phyloP scores from a whole-genome alignment of 2,797 vertebrate species.

The Pipistrellus pipistrellus region DNA sequence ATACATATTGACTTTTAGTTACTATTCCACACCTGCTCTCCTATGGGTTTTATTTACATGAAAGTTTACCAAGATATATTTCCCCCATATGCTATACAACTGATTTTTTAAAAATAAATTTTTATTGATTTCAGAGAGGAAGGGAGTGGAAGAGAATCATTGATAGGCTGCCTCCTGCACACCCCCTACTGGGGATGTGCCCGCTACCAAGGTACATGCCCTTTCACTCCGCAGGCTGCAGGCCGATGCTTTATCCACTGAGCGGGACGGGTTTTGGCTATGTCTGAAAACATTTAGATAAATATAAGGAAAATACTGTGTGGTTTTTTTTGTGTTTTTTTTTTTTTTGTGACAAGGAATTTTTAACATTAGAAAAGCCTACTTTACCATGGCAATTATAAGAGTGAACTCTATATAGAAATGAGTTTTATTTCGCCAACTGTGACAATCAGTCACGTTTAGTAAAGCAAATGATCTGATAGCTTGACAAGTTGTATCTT shows the following conservation, averaged over 20 bases:
- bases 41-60: neutral
- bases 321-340: too few species aligned
- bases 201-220: too few species aligned
- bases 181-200: too few species aligned
- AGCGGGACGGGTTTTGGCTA: too few species aligned
- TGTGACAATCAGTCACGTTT: conserved; percentile 14
- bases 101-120: neutral
- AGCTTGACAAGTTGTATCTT: neutral
- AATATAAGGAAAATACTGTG: neutral
- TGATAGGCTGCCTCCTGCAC: too few species aligned
- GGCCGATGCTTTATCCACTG: too few species aligned
- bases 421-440: conserved; percentile 10
- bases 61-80: neutral
- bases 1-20: neutral
- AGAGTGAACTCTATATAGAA: conserved; percentile 10
- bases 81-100: neutral
- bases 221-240: too few species aligned
- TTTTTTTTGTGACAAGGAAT: neutral
- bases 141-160: too few species aligned
- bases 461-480: conserved; percentile 35
- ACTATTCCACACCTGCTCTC: neutral
- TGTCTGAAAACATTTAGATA: conserved; percentile 24
- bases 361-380: conserved; percentile 36
- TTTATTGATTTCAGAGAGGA: too few species aligned
- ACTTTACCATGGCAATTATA: conserved; percentile 17